Evolutionary conservation across 2,888 invertebrate species (phyloP), one percentile per base, ranked within the genome.

Genomic region (Scaptodrosophila latifasciaeformis): DNA sequence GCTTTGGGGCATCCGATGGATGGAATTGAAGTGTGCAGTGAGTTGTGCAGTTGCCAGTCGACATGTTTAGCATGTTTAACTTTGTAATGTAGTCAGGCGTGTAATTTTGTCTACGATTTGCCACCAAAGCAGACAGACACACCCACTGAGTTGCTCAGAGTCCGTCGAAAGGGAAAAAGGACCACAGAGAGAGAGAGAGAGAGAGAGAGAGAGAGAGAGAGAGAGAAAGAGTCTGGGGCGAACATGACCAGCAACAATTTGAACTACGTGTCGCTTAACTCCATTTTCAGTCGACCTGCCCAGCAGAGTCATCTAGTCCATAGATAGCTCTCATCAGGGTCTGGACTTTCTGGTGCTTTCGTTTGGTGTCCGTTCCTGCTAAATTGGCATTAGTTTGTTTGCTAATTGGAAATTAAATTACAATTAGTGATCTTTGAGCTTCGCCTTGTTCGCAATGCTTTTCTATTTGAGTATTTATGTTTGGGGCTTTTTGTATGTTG

Each of bases 331-430:
- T 37, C 39, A 39, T 5, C 30, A 34, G 2, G 15, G 13, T 17
- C 35, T 43, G 43, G 30, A 37, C 48, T 45, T 49, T 34, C 35
- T 58, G 59, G 47, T 50, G 39, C 51, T 21, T 48, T 49, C 29
- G 45, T 48, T 54, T 57, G 67, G n/a, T 63, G 71, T 51, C 50
- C 49, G 61, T 65, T 68, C 61, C n/a, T n/a, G n/a, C 62, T 62
- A 80, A 77, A 71, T 74, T 78, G 66, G 72, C 70, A 79, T 82
- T 74, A 81, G 82, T 81, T 82, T 82, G 82, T 82, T 83, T 83
- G 81, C 82, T 84, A 83, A 83, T 83, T 83, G 82, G 81, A 83
- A 83, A 83, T 83, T 83, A 83, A 83, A 83, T 83, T 83, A 84
- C 84, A 83, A 84, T 83, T 83, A 83, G 81, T 81, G 82, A 82